Evolutionary conservation across 92 coral and sea anemone genomes (phyloP).

Genomic region (Meandrina meandrites): DNA sequence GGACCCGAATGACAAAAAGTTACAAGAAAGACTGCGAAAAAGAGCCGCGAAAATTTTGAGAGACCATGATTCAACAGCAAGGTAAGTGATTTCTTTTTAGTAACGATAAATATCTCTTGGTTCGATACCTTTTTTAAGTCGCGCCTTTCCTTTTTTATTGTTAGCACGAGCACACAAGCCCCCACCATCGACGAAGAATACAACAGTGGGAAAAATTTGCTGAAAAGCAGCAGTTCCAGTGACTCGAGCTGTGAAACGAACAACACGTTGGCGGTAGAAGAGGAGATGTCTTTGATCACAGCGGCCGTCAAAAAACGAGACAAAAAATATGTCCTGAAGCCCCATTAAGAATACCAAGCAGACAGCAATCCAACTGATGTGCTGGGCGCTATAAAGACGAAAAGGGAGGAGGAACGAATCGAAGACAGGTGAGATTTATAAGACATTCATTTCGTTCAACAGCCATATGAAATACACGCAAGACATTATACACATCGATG

Average conservation of each 20-base stretch:
- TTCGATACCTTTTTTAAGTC: not conserved
- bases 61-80: not conserved
- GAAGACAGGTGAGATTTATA: slow-evolving; percentile 31
- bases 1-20: slow-evolving; percentile 5
- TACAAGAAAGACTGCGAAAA: slow-evolving; percentile 38
- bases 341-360: slow-evolving; percentile 3
- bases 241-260: not conserved
- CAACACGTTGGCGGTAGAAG: too few species aligned
- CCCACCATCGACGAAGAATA: not conserved
- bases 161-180: not conserved
- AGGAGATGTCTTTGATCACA: not conserved
- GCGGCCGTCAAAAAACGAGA: slow-evolving; percentile 11
- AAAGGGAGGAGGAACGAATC: slow-evolving; percentile 17
- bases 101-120: not conserved
- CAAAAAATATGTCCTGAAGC: slow-evolving; percentile 11
- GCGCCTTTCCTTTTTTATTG: not conserved
- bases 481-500: not conserved
- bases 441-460: not conserved
- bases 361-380: slow-evolving; percentile 18
- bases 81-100: not conserved
- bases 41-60: slow-evolving; percentile 23
- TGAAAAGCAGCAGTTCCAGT: not conserved
- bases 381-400: not conserved
- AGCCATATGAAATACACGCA: not conserved
- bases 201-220: slow-evolving; percentile 1